Percentiles rank a stretch among this genome's conserved stretches.
Evolutionary conservation across 2,113 vertebrate species (phyloP).

Genomic region (Semicossyphus pulcher): DNA sequence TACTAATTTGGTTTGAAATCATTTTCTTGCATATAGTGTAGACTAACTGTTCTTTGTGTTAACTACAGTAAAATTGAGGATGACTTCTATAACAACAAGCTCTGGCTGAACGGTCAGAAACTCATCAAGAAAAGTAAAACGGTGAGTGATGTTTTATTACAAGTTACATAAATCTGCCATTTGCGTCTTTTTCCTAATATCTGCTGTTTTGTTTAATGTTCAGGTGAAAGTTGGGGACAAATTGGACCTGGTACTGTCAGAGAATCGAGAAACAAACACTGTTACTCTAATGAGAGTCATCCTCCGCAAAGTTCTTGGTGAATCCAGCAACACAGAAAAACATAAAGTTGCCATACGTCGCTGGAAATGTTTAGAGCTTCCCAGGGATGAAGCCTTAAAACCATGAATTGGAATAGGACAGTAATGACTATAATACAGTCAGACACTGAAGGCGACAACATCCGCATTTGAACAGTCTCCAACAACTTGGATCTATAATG

Average conservation of each 20-base stretch:
- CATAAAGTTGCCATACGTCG: constrained; percentile 88
- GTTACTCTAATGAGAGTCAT: constrained; percentile 90
- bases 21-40: background rate
- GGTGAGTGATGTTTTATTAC: constrained; percentile 79
- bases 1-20: background rate
- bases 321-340: constrained; percentile 86
- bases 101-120: constrained; percentile 93
- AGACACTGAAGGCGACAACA: background rate
- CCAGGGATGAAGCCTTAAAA: constrained; percentile 85
- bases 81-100: constrained; percentile 92
- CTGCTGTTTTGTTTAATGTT: constrained; percentile 26
- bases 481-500: background rate
- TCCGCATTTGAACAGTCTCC: background rate
- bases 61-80: constrained; percentile 95
- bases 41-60: constrained; percentile 15
- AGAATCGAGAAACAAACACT: constrained; percentile 86
- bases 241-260: constrained; percentile 89
- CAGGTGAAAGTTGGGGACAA: constrained; percentile 95
- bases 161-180: too few relatives aligned
- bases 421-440: background rate
- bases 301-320: constrained; percentile 83
- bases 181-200: background rate
- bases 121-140: constrained; percentile 97
- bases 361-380: constrained; percentile 90
- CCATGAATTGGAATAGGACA: constrained; percentile 54